phyloP scores from a whole-genome alignment of 1,140 invertebrate species.

The Drosophila saltans region DNA sequence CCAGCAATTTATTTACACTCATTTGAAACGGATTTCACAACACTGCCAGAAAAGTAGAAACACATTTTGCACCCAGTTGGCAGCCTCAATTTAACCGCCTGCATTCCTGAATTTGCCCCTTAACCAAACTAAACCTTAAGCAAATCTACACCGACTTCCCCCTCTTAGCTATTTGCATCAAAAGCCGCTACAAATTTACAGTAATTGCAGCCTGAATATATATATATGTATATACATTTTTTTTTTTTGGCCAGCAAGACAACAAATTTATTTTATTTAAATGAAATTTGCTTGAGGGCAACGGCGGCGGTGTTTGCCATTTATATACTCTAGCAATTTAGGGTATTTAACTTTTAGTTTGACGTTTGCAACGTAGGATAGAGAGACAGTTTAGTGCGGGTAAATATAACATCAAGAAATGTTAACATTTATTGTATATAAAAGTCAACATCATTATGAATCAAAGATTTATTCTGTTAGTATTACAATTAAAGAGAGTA shows the following conservation, averaged over 20 bases:
- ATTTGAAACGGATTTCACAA: constrained; percentile 16
- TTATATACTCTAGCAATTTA: constrained; percentile 14
- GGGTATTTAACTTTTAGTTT: neutral
- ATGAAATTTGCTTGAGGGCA: constrained; percentile 64
- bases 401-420: no score
- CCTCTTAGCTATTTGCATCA: constrained; percentile 53
- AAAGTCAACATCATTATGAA: no score
- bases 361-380: no score
- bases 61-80: constrained; percentile 33
- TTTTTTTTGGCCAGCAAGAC: constrained; percentile 48
- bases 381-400: no score
- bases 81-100: constrained; percentile 15
- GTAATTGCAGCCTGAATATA: constrained; percentile 59
- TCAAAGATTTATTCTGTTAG: no score
- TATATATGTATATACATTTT: constrained; percentile 11
- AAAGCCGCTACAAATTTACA: constrained; percentile 49
- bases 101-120: neutral
- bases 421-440: no score
- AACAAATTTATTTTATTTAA: constrained; percentile 79
- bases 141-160: neutral
- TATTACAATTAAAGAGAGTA: no score
- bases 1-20: constrained; percentile 7
- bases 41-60: neutral
- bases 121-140: constrained; percentile 5
- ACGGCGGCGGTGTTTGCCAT: constrained; percentile 33